A percentile compares a stretch with the other conserved stretches of the same genome.
Conservation (phyloP, 23 tunicate genomes). For the Corella eumyota region DNA sequence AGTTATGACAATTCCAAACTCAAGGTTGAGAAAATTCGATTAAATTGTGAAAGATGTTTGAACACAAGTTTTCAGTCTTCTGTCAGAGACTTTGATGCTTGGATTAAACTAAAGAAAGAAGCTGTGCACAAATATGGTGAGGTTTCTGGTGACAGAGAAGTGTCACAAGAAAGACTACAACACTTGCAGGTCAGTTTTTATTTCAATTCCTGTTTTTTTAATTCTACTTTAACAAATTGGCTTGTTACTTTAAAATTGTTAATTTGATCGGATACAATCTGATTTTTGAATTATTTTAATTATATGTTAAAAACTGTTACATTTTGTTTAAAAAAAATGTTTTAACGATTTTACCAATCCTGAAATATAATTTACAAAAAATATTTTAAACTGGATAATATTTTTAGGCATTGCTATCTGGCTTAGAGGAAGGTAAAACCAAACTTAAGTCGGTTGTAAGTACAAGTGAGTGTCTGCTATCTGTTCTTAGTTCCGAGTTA, state of each 20-base stretch:
- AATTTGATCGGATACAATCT: too few relatives aligned
- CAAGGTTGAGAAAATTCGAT: conserved; percentile 21
- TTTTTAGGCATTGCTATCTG: conserved; percentile 32
- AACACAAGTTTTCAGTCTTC: conserved; percentile 41
- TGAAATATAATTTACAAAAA: too few relatives aligned
- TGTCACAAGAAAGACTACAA: conserved; percentile 45
- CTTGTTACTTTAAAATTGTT: too few relatives aligned
- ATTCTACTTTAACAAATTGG: neutral
- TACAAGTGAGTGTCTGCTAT: conserved; percentile 41
- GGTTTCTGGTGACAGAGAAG: conserved; percentile 35
- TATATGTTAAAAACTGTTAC: too few relatives aligned
- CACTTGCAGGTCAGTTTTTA: conserved; percentile 51
- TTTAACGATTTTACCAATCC: too few relatives aligned
- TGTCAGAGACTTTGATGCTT: conserved; percentile 57
- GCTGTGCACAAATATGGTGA: conserved; percentile 53
- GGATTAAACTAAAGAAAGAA: conserved; percentile 62
- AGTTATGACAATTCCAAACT: conserved; percentile 57
- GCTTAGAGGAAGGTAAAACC: conserved; percentile 48
- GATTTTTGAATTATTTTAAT: too few relatives aligned
- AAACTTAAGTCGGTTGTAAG: conserved; percentile 32
- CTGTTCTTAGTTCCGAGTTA: conserved; percentile 29
- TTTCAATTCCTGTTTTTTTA: neutral
- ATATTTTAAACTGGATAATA: neutral
- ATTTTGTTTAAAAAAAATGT: too few relatives aligned
- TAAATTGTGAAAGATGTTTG: conserved; percentile 33